These are phyloP conservation scores for Turritopsis dohrnii DNA, from an alignment of 30 jellyfish, hydroid and myxozoan species.

Conservation along the genomic window DNA sequence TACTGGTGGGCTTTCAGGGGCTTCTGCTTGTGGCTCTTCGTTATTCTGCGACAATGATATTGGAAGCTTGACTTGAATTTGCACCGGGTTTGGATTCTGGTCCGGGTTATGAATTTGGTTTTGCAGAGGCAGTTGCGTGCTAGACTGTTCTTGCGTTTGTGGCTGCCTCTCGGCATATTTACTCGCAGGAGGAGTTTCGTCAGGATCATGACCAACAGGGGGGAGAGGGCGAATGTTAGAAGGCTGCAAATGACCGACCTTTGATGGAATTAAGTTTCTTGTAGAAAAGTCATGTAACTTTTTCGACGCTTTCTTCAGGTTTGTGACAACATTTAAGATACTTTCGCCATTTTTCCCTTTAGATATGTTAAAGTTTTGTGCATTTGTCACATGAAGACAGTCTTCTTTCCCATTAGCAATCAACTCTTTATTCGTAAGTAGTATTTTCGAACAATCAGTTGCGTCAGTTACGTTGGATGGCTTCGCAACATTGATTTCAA, in stretches of 20 bases:
- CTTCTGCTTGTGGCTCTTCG: neutral
- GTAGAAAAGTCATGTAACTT: neutral
- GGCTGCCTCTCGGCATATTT: neutral
- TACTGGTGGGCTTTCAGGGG: conserved; percentile 1
- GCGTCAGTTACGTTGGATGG: neutral
- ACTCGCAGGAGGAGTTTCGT: conserved; percentile 6
- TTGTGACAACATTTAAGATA: neutral
- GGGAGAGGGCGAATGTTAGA: conserved; percentile 37
- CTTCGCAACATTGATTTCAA: neutral
- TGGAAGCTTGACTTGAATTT: neutral
- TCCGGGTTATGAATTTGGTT: no score
- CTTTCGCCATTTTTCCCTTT: neutral
- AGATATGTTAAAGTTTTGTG: neutral
- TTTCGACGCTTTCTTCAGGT: neutral
- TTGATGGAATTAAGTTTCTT: conserved; percentile 31
- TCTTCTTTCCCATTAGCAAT: neutral
- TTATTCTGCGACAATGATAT: neutral
- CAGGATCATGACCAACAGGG: conserved; percentile 45
- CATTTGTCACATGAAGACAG: neutral
- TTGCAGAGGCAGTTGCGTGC: neutral
- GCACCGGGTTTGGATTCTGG: neutral
- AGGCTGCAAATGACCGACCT: conserved; percentile 34
- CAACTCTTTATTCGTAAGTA: neutral
- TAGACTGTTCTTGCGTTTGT: neutral
- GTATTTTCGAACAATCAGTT: neutral